Conservation (phyloP, 2,797 vertebrate species). For the Forpus xanthops region DNA sequence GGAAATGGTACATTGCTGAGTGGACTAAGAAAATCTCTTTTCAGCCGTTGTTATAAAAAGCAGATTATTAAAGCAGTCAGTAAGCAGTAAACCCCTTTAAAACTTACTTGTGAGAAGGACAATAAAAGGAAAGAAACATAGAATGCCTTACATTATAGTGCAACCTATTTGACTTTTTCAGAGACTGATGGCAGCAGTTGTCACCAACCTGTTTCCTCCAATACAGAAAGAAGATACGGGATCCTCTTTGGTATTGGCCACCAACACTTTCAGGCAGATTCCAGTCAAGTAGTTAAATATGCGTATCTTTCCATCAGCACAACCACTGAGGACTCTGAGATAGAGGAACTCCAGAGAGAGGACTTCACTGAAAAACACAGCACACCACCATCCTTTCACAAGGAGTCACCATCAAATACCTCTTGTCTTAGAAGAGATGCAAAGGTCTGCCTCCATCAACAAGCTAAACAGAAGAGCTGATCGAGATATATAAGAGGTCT, state of each 20-base stretch:
- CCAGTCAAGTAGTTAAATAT: constrained; percentile 87
- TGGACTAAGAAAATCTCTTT: neutral
- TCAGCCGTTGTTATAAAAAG: neutral
- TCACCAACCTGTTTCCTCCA: constrained; percentile 80
- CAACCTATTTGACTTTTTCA: neutral
- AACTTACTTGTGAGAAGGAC: neutral
- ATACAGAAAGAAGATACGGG: constrained; percentile 79
- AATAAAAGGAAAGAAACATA: neutral
- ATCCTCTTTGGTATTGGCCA: constrained; percentile 69
- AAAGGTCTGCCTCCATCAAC: neutral
- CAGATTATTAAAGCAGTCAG: neutral
- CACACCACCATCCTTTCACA: neutral
- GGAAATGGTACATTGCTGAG: neutral
- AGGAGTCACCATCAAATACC: neutral
- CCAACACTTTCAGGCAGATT: constrained; percentile 83
- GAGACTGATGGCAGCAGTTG: neutral
- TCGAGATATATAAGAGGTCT: neutral
- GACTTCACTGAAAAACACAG: constrained; percentile 80
- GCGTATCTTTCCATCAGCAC: constrained; percentile 87
- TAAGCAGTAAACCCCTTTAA: neutral
- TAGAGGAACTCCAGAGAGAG: constrained; percentile 81
- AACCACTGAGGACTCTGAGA: constrained; percentile 88
- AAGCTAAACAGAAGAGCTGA: neutral
- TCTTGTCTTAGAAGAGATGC: neutral
- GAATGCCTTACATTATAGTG: neutral